phyloP scores from a whole-genome alignment of 1,140 invertebrate species.

The Eurosta solidaginis region DNA sequence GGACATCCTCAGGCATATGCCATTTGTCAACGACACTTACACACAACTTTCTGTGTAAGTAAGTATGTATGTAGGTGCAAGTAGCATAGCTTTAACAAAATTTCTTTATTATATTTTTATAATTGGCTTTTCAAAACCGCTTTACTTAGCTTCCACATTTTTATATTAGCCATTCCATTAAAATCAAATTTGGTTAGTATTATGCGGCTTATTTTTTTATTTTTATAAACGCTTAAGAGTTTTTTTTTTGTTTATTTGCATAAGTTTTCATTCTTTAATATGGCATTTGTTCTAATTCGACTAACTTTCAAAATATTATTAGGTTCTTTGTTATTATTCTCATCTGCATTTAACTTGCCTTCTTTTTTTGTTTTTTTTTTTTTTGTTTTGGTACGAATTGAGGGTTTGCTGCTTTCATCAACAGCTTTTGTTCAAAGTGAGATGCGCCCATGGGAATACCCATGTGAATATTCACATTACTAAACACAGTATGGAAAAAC shows the following conservation, averaged over 20 bases:
- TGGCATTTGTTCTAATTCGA: background rate
- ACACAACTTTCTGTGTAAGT: too few relatives aligned
- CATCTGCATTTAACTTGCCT: background rate
- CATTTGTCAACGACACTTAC: constrained; percentile 2
- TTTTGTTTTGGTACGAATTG: too few relatives aligned
- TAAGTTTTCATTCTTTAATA: background rate
- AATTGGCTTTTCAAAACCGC: background rate
- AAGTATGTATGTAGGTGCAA: background rate
- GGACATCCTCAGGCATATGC: constrained; percentile 18
- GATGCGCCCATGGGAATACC: too few relatives aligned
- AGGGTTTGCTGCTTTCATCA: too few relatives aligned
- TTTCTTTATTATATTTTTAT: background rate
- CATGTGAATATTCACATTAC: too few relatives aligned
- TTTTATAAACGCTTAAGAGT: background rate
- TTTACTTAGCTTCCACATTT: background rate
- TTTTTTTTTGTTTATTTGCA: background rate
- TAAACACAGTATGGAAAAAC: too few relatives aligned
- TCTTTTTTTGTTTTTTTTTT: too few relatives aligned
- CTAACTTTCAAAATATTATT: background rate
- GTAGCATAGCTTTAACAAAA: background rate
- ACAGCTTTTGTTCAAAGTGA: too few relatives aligned
- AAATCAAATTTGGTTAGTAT: background rate
- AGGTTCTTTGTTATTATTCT: background rate
- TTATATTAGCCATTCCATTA: background rate
- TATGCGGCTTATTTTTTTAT: constrained; percentile 20